A percentile compares a stretch with the other conserved stretches of the same genome.
Conservation (phyloP, 2,888 invertebrate genomes). For the Xestia c-nigrum region DNA sequence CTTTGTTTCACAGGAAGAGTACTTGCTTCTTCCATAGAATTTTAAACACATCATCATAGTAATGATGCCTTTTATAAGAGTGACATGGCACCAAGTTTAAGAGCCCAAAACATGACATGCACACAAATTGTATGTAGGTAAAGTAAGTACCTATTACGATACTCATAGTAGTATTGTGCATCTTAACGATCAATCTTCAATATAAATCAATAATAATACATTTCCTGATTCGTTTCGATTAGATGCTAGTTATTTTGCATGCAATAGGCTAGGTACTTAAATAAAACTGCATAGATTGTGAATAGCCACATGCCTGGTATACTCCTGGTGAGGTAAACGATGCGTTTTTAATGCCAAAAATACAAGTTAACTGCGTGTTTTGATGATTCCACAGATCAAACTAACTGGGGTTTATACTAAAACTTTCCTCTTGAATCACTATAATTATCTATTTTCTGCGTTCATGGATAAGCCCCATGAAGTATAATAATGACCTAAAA, state of each 20-base stretch:
- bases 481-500: not conserved
- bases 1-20: not conserved
- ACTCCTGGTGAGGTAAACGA: no score
- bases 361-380: not conserved
- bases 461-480: not conserved
- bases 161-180: not conserved
- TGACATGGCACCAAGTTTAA: not conserved
- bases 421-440: no score
- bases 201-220: not conserved
- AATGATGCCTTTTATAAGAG: not conserved
- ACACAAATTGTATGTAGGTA: not conserved
- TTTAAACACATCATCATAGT: not conserved
- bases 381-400: not conserved
- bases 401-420: no score
- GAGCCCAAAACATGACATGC: not conserved
- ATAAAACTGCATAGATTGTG: not conserved
- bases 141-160: not conserved
- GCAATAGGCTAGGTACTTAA: not conserved
- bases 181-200: not conserved
- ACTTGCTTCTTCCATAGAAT: not conserved
- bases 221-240: constrained; percentile 13
- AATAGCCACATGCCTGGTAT: not conserved
- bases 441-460: not conserved
- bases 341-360: not conserved
- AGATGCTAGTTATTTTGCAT: not conserved